Evolutionary conservation across 2,113 vertebrate species (phyloP), one percentile per base, ranked within the genome.

Genomic region (Neolamprologus caudopunctatus): DNA sequence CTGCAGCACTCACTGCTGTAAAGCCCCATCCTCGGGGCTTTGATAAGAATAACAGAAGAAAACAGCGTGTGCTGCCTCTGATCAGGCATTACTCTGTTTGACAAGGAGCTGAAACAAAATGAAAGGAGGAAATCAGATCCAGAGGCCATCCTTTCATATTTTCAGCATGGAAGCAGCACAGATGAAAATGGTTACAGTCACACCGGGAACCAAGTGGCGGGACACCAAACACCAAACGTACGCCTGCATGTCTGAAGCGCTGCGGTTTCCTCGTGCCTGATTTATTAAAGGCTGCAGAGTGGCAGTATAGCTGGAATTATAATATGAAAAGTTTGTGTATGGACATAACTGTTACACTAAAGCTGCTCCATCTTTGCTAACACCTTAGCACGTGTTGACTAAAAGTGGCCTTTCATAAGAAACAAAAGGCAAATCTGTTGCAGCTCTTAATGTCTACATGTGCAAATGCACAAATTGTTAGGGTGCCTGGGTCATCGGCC

Each of bases 171-270:
- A 89, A 57, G 37, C 35, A 31, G 45, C 88, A 58, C 88, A 89
- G 26, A 88, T 85, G 88, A 86, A 85, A 88, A 75, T 16, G 71
- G 82, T 93, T 92, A 84, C 83, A 13, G 75, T 85, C 83, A 54
- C 73, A 54, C 61, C 2, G 79, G 81, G 78, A 83, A 68, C 37
- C 33, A 14, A 84, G 78, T 9, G 40, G 61, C 3, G 2, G 63
- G 84, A 87, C 33, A 75, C 47, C 85, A 8, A 78, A 80, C 81
- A n/a, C 68, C 80, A 31, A 40, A 51, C 4, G 14, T 37, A 40
- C 51, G 24, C 28, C 85, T 19, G 85, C 42, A 54, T 53, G 68
- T 58, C 31, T 57, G 55, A 57, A 42, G 80, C 3, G 17, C 55
- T 4, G 31, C 28, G 54, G 73, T 75, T 80, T 89, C 51, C 78